phyloP scores from a whole-genome alignment of 1,140 invertebrate genomes.

The Euura saliciscinereae region DNA sequence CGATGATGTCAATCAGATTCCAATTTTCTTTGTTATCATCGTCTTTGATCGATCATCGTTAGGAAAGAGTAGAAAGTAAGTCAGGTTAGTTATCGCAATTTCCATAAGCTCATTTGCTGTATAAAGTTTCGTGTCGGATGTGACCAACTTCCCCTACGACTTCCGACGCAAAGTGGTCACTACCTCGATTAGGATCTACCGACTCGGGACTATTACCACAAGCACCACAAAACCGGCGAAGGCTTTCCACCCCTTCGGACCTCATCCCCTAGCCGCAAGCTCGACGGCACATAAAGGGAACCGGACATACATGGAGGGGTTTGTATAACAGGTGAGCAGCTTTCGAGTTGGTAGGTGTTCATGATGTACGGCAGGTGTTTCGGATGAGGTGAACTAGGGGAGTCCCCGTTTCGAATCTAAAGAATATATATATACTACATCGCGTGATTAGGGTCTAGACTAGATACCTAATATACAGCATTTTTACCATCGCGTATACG shows the following conservation, averaged over 20 bases:
- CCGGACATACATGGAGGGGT: neutral
- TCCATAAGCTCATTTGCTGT: too few species aligned
- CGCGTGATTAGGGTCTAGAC: neutral
- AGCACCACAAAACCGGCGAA: neutral
- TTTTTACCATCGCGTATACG: too few species aligned
- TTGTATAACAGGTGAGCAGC: neutral
- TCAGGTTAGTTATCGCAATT: too few species aligned
- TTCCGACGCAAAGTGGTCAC: constrained; percentile 58
- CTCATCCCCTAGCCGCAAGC: neutral
- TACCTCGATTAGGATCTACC: constrained; percentile 50
- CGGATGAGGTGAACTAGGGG: neutral
- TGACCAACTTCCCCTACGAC: constrained; percentile 49
- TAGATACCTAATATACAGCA: too few species aligned
- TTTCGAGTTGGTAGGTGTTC: neutral
- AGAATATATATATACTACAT: neutral
- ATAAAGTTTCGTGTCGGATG: constrained; percentile 49
- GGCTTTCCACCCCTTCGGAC: neutral
- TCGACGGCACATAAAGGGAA: neutral
- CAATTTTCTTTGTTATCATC: too few species aligned
- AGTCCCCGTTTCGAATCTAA: too few species aligned
- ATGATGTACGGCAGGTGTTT: neutral
- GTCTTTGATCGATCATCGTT: too few species aligned
- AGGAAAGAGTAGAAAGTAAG: too few species aligned
- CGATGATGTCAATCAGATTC: too few species aligned
- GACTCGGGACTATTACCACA: constrained; percentile 13